Evolutionary conservation across 2,888 invertebrate genomes (phyloP), one percentile per base, ranked within the genome.

Genomic region (Acrobasis suavella): DNA sequence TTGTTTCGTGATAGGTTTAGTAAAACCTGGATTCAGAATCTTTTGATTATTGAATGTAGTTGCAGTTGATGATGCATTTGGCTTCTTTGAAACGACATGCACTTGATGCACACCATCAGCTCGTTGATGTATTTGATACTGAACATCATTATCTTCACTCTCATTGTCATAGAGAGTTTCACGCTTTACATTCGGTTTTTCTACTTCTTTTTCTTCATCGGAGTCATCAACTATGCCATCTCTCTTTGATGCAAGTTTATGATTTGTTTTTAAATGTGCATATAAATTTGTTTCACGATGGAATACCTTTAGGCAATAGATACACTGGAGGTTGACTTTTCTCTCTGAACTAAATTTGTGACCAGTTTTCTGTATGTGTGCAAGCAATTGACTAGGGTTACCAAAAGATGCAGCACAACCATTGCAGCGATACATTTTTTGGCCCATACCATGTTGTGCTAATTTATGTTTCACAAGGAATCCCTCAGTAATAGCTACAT

Each of bases 301-400:
- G 80, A 96, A 96, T 64, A 94, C 91, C 79, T 95, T 96, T 63
- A 94, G 93, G 78, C 97, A 97, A 77, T 96, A 96, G 59, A 95
- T 94, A 82, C 97, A 94, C 69, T 94, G 93, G 59, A 93, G 87
- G 69, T 90, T 92, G 55, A 81, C 78, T 72, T 91, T 89, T 70
- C 77, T 91, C 10, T 91, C 89, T 50, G 83, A 74, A 72, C 80
- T 79, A 62, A 85, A 85, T 72, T 91, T 93, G 73, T 94, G 94
- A 0, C 93, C 93, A 8, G 94, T 94, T 50, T 89, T 90, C 75
- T 94, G 93, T 70, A 94, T 92, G 72, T 95, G 94, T 52, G 73
- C 69, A 39, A 91, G 77, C 15, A 94, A 78, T 60, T 88, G 81
- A 58, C 72, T 80, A 32, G 91, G 81, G 55, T 86, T 80, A 56